Base-by-base conservation (phyloP, 2,797 vertebrate genomes). In the Tiaroga cobitis region DNA sequence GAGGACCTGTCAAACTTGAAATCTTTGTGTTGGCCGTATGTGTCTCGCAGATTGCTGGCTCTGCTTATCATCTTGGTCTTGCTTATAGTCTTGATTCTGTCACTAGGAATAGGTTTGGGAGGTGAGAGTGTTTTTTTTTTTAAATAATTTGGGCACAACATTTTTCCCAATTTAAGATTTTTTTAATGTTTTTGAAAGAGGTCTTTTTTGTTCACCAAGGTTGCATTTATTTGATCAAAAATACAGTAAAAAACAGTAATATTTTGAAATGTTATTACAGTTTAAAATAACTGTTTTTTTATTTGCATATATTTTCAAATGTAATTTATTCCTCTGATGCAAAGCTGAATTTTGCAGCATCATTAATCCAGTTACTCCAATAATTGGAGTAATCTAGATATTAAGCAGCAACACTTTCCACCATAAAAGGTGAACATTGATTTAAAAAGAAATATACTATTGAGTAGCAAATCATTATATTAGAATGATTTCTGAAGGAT, bases 51-150 rank as follows among this genome's bases (percentile, higher is more conserved):
- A 61, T 34, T 87, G n/a, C 61, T 88, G 83, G 76, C 77, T 3
- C 82, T 92, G 61, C 89, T 92, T 51, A 73, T 91, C 26, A 85
- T 67, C 21, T 82, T 88, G 63, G 83, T 73, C 73, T 82, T 89
- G 72, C 24, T 91, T 59, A 82, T 90, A 26, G 83, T 65, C 37
- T 72, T 92, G 15, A 77, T 69, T 85, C 43, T 92, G 73, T 49
- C 70, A 68, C 70, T 92, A 56, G 91, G 87, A 74, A 81, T 92
- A 61, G 91, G 91, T 46, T 85, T 91, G 24, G 91, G 91, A 88
- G 91, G 91, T 92, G 69, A 86, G 86, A 68, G 59, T 85, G 24
- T 69, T 6, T 29, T 16, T 69, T 6, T 29, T 16, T 54, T 70
- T 74, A 9, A 4, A 26, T 21, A 24, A 26, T 32, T 65, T 65